Evolutionary conservation across 2,888 invertebrate genomes (phyloP), one percentile per base, ranked within the genome.

Genomic region (Laothoe populi): DNA sequence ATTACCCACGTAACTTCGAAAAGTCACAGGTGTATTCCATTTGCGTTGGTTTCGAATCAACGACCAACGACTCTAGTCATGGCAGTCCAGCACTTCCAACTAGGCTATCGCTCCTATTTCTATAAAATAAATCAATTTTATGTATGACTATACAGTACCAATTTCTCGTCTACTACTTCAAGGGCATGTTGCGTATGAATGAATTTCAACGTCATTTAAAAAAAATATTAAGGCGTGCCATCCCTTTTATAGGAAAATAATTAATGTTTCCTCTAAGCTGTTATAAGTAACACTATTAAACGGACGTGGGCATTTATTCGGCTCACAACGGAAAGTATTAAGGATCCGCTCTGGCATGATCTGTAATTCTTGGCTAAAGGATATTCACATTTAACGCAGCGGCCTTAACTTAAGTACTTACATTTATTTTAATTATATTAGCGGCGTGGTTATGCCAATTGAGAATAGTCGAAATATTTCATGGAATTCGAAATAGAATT

Each of bases 221-320:
- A 26, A 19, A 53, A 19, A 19, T 21, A 53, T 35, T 19, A 31
- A 11, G 31, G 35, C 53, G 35, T 53, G 53, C 53, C 53, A 35
- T 53, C 53, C 53, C 19, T 53, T 24, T 13, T 13, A 35, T 4
- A 19, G 10, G 16, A 53, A 35, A 26, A 26, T 48, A 24, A 35
- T 53, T 35, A 53, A 53, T 35, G 35, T 35, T 53, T 53, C 49
- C 19, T 35, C 10, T 4, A 1, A 8, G 1, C 16, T 16, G 16
- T 16, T 19, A 53, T 16, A 31, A 16, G 8, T 10, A 31, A 31
- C 26, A 49, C 49, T 53, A 7, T 10, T 19, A 8, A 35, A 19
- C 19, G 53, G 53, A 53, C 31, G 19, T 35, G 11, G 19, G 4
- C 53, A 21, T 53, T 53, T 53, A 19, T 4, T 2, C 11, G 19